Evolutionary conservation across 2,113 vertebrate genomes (phyloP).

Genomic region (Eurypyga helias): DNA sequence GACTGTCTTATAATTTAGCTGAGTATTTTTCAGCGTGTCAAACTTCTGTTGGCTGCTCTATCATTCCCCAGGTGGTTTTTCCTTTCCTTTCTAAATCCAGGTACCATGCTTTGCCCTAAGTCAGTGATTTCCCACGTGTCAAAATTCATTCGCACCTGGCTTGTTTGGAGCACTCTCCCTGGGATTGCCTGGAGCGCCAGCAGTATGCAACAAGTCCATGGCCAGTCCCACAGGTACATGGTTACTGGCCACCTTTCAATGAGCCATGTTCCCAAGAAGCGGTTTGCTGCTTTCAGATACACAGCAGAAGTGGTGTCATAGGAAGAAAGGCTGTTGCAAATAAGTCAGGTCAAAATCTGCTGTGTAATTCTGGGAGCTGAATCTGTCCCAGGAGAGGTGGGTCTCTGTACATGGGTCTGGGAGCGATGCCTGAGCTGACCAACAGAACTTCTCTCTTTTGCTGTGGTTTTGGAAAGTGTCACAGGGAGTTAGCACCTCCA

Average conservation of each 20-base stretch:
- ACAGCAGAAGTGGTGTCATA: background rate
- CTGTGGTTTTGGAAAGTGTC: background rate
- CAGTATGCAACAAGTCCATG: fast-evolving
- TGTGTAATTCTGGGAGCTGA: background rate
- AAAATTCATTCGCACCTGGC: background rate
- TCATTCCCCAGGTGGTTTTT: background rate
- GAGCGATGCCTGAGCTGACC: background rate
- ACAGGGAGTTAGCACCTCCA: background rate
- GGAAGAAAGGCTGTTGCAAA: background rate
- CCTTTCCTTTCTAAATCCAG: background rate
- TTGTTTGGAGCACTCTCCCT: background rate
- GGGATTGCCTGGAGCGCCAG: background rate
- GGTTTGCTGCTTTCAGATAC: background rate
- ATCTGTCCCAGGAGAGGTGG: background rate
- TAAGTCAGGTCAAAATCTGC: background rate
- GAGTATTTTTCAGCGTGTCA: background rate
- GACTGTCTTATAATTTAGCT: background rate
- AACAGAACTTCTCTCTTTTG: background rate
- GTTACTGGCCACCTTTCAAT: background rate
- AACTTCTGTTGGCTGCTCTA: background rate
- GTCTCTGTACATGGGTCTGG: fast-evolving
- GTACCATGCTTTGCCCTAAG: background rate
- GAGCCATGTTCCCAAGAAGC: background rate
- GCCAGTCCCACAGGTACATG: too few relatives aligned
- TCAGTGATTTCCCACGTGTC: background rate